Conservation (phyloP, 2,797 vertebrate genomes). For the Gorsachius magnificus region DNA sequence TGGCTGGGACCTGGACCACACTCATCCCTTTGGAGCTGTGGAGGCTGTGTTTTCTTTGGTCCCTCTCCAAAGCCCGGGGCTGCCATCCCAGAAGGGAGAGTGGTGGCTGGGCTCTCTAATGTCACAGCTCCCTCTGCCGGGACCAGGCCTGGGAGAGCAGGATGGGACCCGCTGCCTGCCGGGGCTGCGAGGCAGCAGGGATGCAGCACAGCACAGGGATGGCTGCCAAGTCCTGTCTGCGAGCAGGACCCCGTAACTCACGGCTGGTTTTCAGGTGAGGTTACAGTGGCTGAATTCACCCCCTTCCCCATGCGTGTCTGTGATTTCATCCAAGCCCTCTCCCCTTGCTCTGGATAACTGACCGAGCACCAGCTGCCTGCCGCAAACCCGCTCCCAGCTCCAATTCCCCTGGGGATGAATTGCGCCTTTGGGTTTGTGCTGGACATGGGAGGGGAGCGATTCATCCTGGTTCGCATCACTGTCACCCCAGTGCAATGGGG, state of each 20-base stretch:
- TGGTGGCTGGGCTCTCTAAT: neutral
- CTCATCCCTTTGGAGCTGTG: neutral
- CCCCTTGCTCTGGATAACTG: neutral
- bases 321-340: neutral
- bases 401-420: rapidly evolving
- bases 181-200: neutral
- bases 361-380: neutral
- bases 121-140: constrained; percentile 66
- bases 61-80: neutral
- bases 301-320: neutral
- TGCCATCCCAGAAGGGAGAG: neutral
- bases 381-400: neutral
- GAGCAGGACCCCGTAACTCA: neutral
- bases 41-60: neutral
- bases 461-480: neutral
- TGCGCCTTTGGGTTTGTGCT: neutral
- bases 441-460: neutral
- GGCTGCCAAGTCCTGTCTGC: rapidly evolving
- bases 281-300: neutral
- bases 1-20: neutral
- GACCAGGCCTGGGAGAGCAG: neutral
- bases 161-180: neutral
- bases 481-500: neutral
- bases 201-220: rapidly evolving
- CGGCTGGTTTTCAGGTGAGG: neutral